Evolutionary conservation across 2,113 vertebrate genomes (phyloP).

Genomic region (Microcebus griseorufus): DNA sequence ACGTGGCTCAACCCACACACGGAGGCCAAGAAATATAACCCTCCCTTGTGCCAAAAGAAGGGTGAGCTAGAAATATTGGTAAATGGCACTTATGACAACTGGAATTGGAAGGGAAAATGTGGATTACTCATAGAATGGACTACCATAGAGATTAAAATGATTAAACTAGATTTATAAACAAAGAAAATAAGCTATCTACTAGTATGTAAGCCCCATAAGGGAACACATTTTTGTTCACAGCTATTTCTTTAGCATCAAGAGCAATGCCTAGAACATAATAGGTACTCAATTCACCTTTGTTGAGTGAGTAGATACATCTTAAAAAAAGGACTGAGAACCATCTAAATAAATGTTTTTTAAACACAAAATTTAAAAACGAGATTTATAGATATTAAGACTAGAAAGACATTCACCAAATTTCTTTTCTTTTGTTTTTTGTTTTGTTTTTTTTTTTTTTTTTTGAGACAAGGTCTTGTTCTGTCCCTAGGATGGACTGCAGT

Average conservation of each 20-base stretch:
- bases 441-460: too few relatives aligned
- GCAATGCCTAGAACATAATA: background rate
- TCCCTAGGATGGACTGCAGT: too few relatives aligned
- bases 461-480: too few relatives aligned
- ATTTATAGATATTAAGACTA: slow-evolving; percentile 1
- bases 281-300: background rate
- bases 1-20: background rate
- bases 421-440: background rate
- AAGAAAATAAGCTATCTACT: background rate
- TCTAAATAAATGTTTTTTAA: slow-evolving; percentile 6
- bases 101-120: background rate
- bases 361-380: background rate
- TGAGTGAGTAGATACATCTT: slow-evolving; percentile 33
- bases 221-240: background rate
- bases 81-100: background rate
- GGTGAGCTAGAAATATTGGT: background rate
- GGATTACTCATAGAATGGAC: background rate
- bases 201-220: background rate
- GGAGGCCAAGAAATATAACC: background rate
- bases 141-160: background rate
- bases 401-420: background rate
- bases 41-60: background rate
- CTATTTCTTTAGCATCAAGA: background rate
- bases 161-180: background rate
- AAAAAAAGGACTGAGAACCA: background rate